These are phyloP conservation scores for Akabosia matsudoensis DNA, from an alignment of 1,140 invertebrate genomes.

Conservation along the genomic window DNA sequence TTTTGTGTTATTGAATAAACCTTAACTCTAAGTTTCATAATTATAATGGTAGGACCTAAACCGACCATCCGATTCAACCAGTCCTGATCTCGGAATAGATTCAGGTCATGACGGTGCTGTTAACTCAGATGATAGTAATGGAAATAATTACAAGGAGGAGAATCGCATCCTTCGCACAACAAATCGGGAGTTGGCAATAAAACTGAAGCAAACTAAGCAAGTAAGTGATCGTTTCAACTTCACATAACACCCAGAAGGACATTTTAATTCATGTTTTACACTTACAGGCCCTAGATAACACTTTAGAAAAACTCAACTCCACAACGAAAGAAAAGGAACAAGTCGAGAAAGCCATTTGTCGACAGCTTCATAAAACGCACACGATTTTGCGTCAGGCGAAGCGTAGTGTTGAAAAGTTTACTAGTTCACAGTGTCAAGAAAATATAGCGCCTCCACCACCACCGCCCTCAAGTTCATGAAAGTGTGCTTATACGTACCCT, in stretches of 20 bases:
- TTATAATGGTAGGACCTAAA: neutral
- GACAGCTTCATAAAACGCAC: slow-evolving; percentile 44
- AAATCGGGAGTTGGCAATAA: slow-evolving; percentile 36
- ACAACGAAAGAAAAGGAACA: slow-evolving; percentile 41
- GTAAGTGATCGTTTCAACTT: slow-evolving; percentile 31
- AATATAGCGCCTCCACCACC: slow-evolving; percentile 27
- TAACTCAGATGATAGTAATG: slow-evolving; percentile 32
- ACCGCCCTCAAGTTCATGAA: neutral
- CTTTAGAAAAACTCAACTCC: slow-evolving; percentile 31
- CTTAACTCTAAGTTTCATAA: neutral
- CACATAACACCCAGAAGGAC: neutral
- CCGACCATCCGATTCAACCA: slow-evolving; percentile 23
- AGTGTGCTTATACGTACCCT: too few relatives aligned
- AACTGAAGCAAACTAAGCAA: slow-evolving; percentile 39
- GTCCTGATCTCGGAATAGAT: slow-evolving; percentile 45
- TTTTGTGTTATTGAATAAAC: neutral
- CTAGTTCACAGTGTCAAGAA: slow-evolving; percentile 30
- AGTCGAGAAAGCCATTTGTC: slow-evolving; percentile 43
- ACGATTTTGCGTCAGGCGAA: slow-evolving; percentile 40
- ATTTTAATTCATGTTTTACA: neutral
- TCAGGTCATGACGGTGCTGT: slow-evolving; percentile 40
- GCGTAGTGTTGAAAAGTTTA: slow-evolving; percentile 38
- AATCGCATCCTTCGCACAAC: slow-evolving; percentile 26
- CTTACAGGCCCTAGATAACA: slow-evolving; percentile 36
- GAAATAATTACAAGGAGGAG: slow-evolving; percentile 16